Conservation (phyloP, 2,888 invertebrate genomes). For the Drosophila mimica region DNA sequence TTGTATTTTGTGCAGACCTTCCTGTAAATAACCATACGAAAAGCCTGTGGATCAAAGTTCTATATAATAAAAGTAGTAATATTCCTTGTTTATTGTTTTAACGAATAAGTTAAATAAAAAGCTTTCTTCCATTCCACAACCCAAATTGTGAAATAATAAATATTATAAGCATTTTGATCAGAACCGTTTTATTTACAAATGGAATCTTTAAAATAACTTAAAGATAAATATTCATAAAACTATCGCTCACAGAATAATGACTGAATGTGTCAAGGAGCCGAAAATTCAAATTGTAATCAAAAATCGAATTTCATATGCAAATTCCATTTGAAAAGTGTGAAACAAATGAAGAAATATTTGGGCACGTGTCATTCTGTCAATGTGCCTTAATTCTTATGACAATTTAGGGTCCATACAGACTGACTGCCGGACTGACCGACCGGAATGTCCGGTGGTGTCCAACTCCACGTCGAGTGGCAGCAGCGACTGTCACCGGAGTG, state of each 20-base stretch:
- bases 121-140: not conserved
- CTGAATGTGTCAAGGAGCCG: not conserved
- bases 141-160: not conserved
- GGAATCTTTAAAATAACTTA: not conserved
- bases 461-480: slow-evolving; percentile 26
- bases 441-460: slow-evolving; percentile 14
- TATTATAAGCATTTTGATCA: not conserved
- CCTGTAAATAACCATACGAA: not conserved
- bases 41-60: not conserved
- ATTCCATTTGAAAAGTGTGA: slow-evolving; percentile 8
- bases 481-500: slow-evolving; percentile 19
- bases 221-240: not conserved
- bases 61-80: not conserved
- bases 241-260: not conserved
- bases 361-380: slow-evolving; percentile 67
- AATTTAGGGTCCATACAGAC: slow-evolving; percentile 22
- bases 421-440: slow-evolving; percentile 1
- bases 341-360: slow-evolving; percentile 37
- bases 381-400: slow-evolving; percentile 64
- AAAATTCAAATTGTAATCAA: not conserved
- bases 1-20: not conserved
- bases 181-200: not conserved
- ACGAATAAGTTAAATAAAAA: not conserved
- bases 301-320: not conserved
- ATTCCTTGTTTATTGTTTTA: not conserved